Percentiles rank a stretch among this genome's conserved stretches.
Conservation (phyloP, 1,140 invertebrate species). For the Ylistrum balloti region DNA sequence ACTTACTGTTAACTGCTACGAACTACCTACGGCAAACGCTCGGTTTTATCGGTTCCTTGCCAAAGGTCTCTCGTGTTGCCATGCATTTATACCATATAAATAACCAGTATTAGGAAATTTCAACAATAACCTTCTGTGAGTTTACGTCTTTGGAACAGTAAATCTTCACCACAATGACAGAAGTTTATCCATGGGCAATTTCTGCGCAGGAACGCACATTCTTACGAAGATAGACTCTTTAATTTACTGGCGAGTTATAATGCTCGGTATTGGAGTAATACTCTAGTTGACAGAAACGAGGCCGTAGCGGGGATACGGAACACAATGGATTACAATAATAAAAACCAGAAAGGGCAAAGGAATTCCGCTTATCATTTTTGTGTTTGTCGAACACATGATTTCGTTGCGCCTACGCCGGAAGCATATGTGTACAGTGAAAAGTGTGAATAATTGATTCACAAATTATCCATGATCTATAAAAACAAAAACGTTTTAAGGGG, state of each 20-base stretch:
- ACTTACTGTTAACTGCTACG: not conserved
- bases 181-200: slow-evolving; percentile 39
- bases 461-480: too few species aligned
- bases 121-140: slow-evolving; percentile 14
- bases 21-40: not conserved
- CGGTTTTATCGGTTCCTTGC: not conserved
- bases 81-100: slow-evolving; percentile 29
- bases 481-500: too few species aligned
- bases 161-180: slow-evolving; percentile 1
- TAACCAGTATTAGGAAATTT: slow-evolving; percentile 22
- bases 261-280: not conserved
- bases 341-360: not conserved
- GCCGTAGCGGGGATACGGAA: slow-evolving; percentile 30
- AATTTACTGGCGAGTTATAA: not conserved
- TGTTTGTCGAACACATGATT: not conserved
- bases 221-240: slow-evolving; percentile 13
- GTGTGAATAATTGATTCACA: too few species aligned
- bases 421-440: not conserved
- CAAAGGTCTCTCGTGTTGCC: not conserved
- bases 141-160: not conserved
- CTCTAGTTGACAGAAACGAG: slow-evolving; percentile 32
- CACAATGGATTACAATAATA: slow-evolving; percentile 28
- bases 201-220: slow-evolving; percentile 37
- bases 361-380: slow-evolving; percentile 33
- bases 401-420: not conserved